These are phyloP conservation scores for Spialia ferax DNA, from an alignment of 2,888 invertebrate genomes.

Conservation along the genomic window DNA sequence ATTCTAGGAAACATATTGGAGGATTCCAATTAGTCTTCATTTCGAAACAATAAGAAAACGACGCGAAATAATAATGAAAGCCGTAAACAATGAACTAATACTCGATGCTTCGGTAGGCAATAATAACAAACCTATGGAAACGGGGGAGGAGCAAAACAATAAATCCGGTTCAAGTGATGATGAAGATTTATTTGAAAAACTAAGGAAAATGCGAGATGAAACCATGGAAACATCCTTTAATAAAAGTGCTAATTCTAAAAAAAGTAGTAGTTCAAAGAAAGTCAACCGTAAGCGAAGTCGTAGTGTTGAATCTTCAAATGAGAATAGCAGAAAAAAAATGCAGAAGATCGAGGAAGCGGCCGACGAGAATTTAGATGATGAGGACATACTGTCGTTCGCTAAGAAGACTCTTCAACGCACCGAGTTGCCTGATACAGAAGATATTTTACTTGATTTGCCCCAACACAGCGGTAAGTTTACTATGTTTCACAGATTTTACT, in stretches of 20 bases:
- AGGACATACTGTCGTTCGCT: slow-evolving; percentile 77
- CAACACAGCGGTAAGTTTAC: slow-evolving; percentile 63
- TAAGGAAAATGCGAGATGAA: slow-evolving; percentile 69
- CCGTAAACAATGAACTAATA: slow-evolving; percentile 82
- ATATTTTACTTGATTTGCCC: slow-evolving; percentile 64
- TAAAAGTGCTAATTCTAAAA: slow-evolving; percentile 32
- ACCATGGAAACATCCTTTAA: slow-evolving; percentile 40
- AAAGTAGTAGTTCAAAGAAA: slow-evolving; percentile 47
- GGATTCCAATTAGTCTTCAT: slow-evolving; percentile 90
- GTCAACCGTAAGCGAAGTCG: slow-evolving; percentile 69
- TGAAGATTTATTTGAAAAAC: slow-evolving; percentile 75
- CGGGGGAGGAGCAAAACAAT: slow-evolving; percentile 39
- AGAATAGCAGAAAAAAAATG: slow-evolving; percentile 64
- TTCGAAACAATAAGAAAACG: slow-evolving; percentile 85
- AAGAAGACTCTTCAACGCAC: slow-evolving; percentile 73
- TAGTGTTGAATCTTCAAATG: slow-evolving; percentile 65
- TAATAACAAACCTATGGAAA: slow-evolving; percentile 26
- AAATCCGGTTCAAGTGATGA: slow-evolving; percentile 53
- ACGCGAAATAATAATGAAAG: slow-evolving; percentile 84
- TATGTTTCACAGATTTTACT: too few relatives aligned
- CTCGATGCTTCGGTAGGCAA: slow-evolving; percentile 51
- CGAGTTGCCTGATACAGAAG: slow-evolving; percentile 74
- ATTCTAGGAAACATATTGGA: slow-evolving; percentile 94
- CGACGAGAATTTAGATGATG: slow-evolving; percentile 58
- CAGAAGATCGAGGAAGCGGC: slow-evolving; percentile 67